phyloP scores from a whole-genome alignment of 2,113 vertebrate species.

The Chelonoidis abingdonii region DNA sequence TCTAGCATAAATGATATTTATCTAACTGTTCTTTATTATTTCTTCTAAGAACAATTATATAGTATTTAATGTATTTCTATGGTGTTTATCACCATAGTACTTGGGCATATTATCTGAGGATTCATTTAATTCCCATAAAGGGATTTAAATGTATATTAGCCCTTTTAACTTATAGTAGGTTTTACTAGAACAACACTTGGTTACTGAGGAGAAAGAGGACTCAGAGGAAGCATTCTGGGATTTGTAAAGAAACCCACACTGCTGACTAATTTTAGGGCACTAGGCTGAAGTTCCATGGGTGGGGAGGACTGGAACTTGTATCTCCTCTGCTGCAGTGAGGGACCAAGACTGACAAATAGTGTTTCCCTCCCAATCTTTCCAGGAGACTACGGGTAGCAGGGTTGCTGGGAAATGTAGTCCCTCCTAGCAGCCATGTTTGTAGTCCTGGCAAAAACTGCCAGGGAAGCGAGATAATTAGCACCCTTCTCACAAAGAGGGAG shows the following conservation, averaged over 20 bases:
- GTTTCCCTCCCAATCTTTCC: neutral
- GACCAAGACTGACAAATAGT: neutral
- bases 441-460: neutral
- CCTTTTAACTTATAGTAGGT: neutral
- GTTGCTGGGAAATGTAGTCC: neutral
- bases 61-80: neutral
- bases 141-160: neutral
- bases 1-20: neutral
- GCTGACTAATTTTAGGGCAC: neutral
- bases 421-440: neutral
- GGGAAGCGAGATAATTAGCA: neutral
- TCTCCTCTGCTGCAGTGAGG: neutral
- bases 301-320: neutral
- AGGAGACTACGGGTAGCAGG: neutral
- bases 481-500: neutral
- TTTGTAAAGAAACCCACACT: neutral
- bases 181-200: neutral
- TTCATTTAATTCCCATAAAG: neutral
- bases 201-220: neutral
- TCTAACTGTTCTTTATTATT: neutral
- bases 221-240: neutral
- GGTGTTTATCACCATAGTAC: too few species aligned
- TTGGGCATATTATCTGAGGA: neutral
- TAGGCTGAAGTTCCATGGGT: neutral
- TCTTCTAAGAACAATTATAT: neutral